phyloP scores from a whole-genome alignment of 2,797 vertebrate species.

The Toxotes lorentzi region DNA sequence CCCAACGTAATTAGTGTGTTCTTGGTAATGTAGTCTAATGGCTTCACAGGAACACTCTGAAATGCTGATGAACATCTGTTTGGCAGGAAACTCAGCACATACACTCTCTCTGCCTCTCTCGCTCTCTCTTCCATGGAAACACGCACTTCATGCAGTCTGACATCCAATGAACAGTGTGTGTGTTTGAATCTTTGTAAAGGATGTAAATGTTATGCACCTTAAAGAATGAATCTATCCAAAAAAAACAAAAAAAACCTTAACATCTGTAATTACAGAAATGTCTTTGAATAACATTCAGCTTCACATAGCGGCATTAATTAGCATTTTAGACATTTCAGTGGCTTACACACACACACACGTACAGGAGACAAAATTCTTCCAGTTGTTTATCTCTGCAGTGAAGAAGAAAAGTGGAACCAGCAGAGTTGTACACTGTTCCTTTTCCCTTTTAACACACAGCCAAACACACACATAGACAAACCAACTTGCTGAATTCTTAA shows the following conservation, averaged over 20 bases:
- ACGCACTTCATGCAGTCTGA: conserved; percentile 2
- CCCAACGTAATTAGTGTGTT: conserved; percentile 77
- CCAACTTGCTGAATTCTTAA: conserved; percentile 62
- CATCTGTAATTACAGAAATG: conserved; percentile 51
- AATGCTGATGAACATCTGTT: conserved; percentile 85
- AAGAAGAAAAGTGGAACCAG: not conserved
- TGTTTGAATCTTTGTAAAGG: conserved; percentile 24
- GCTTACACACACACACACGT: conserved; percentile 17
- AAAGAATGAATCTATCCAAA: conserved; percentile 38
- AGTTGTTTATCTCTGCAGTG: conserved; percentile 8
- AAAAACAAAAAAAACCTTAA: conserved; percentile 20
- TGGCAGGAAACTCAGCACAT: conserved; percentile 62
- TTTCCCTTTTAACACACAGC: conserved; percentile 12
- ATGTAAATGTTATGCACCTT: conserved; percentile 38
- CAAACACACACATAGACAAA: conserved; percentile 33
- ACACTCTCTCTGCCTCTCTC: not conserved
- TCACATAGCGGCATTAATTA: conserved; percentile 28
- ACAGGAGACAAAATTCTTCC: not conserved
- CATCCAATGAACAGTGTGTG: conserved; percentile 17
- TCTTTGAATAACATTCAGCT: conserved; percentile 32
- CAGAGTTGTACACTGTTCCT: not conserved
- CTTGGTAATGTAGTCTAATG: conserved; percentile 78
- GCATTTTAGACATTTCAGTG: conserved; percentile 34
- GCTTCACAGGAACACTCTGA: conserved; percentile 79
- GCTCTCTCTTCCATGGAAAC: conserved; percentile 23